Evolutionary conservation across 2,888 invertebrate genomes (phyloP).

Genomic region (Salticus scenicus): DNA sequence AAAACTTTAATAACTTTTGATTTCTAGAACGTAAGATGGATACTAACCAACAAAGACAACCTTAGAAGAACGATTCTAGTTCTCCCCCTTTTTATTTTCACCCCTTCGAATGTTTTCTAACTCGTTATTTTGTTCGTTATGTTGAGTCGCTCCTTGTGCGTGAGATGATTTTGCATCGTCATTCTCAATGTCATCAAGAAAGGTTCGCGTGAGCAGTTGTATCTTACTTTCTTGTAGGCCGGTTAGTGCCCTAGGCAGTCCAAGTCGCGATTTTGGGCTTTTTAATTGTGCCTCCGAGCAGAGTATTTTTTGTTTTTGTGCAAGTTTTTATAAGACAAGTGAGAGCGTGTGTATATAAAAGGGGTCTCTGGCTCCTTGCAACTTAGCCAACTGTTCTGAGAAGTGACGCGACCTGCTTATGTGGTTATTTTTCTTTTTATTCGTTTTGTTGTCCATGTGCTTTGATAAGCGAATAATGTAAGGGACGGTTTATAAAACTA

Average conservation of each 20-base stretch:
- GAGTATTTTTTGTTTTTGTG: slow-evolving; percentile 27
- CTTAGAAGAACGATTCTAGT: background rate
- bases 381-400: slow-evolving; percentile 16
- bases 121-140: slow-evolving; percentile 26
- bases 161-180: slow-evolving; percentile 36
- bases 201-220: slow-evolving; percentile 43
- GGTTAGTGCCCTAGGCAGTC: slow-evolving; percentile 33
- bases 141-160: slow-evolving; percentile 20
- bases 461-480: slow-evolving; percentile 3
- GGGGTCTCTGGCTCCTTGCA: slow-evolving; percentile 6
- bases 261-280: slow-evolving; percentile 55
- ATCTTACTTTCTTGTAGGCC: slow-evolving; percentile 34
- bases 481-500: slow-evolving; percentile 28
- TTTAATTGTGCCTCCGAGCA: slow-evolving; percentile 56
- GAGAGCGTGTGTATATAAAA: background rate
- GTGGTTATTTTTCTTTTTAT: slow-evolving; percentile 21
- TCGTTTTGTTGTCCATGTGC: slow-evolving; percentile 33
- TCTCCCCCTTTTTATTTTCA: background rate
- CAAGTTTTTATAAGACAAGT: slow-evolving; percentile 17
- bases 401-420: slow-evolving; percentile 28
- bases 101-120: background rate
- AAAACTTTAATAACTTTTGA: slow-evolving; percentile 3
- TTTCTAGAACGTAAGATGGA: background rate
- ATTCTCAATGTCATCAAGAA: slow-evolving; percentile 49
- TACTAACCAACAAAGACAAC: background rate